phyloP scores from a whole-genome alignment of 2,797 vertebrate species.

The Danio aesculapii region DNA sequence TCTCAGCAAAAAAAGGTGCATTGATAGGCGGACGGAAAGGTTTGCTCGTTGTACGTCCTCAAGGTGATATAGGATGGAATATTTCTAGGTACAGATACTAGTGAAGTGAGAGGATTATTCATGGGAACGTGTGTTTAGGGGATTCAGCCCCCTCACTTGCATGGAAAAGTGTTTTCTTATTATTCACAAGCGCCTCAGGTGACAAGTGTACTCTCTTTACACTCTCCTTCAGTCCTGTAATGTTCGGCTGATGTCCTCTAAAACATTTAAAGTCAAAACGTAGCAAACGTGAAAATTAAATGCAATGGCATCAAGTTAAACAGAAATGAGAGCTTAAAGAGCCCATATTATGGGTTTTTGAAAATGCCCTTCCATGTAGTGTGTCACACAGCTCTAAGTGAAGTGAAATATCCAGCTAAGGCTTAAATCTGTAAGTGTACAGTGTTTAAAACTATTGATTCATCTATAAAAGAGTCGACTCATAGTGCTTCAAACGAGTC shows the following conservation, averaged over 20 bases:
- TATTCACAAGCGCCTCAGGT: slow-evolving; percentile 55
- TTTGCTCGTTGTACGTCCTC: slow-evolving; percentile 56
- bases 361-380: too few species aligned
- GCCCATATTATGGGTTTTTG: too few species aligned
- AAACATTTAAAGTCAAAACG: neutral
- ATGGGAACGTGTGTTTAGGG: slow-evolving; percentile 48
- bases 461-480: too few species aligned
- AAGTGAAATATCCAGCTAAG: too few species aligned
- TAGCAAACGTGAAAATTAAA: neutral
- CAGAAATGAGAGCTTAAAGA: too few species aligned
- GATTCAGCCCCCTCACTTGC: slow-evolving; percentile 47
- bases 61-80: slow-evolving; percentile 17
- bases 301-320: neutral
- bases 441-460: too few species aligned
- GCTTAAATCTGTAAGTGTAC: too few species aligned
- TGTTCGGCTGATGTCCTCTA: slow-evolving; percentile 21
- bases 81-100: slow-evolving; percentile 15
- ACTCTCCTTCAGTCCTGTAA: slow-evolving; percentile 30
- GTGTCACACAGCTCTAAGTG: too few species aligned
- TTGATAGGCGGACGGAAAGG: slow-evolving; percentile 38
- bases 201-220: slow-evolving; percentile 50
- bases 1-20: neutral
- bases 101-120: slow-evolving; percentile 46
- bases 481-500: too few species aligned
- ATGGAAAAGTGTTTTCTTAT: slow-evolving; percentile 39